Percentiles rank a stretch among this genome's conserved stretches.
Evolutionary conservation across 2,113 vertebrate species (phyloP).

Genomic region (Steatornis caripensis): DNA sequence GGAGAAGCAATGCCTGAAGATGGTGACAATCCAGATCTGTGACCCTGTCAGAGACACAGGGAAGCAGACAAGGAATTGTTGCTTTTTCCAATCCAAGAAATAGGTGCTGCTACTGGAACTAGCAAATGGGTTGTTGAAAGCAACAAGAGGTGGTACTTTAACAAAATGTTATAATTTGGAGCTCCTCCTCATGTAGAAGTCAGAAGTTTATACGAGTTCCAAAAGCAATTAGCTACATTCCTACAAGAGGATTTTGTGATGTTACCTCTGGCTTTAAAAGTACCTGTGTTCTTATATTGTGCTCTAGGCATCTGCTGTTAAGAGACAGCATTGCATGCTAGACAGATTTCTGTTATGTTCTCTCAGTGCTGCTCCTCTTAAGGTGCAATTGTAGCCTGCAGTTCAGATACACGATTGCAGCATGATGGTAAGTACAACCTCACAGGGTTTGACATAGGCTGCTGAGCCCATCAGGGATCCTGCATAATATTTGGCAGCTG

Average conservation of each 20-base stretch:
- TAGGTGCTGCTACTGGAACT: neutral
- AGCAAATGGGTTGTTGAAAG: neutral
- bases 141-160: neutral
- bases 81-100: neutral
- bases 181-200: neutral
- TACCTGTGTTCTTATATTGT: neutral
- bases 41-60: neutral
- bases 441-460: neutral
- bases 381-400: neutral
- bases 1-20: neutral
- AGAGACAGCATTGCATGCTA: neutral
- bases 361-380: neutral
- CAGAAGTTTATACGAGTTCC: neutral
- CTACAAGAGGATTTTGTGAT: neutral
- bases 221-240: neutral
- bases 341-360: neutral
- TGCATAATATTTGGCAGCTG: neutral
- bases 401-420: neutral
- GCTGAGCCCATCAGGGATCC: conserved; percentile 32
- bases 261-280: neutral
- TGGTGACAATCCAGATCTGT: neutral
- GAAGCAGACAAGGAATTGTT: neutral
- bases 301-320: neutral
- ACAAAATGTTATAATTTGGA: neutral
- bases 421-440: neutral